Percentiles rank a stretch among this genome's conserved stretches.
phyloP scores from a whole-genome alignment of 2,113 vertebrate species.

The Xiphophorus maculatus region DNA sequence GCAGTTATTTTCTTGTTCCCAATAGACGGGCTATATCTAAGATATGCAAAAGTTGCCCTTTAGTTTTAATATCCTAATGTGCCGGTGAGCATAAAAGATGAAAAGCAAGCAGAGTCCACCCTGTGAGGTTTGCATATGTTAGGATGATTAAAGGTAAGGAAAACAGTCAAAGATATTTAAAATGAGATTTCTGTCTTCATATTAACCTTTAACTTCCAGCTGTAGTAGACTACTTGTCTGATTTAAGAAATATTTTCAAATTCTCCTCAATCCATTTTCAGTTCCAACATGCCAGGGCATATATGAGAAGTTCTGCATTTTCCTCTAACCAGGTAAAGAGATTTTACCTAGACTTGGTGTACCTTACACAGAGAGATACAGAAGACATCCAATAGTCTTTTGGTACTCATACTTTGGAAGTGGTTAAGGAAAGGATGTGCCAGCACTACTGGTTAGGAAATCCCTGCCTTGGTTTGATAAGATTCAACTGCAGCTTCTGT shows the following conservation, averaged over 20 bases:
- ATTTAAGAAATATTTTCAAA: not conserved
- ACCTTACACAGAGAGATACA: too few relatives aligned
- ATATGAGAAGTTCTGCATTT: not conserved
- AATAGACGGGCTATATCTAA: not conserved
- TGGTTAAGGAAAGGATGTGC: not conserved
- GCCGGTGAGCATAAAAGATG: not conserved
- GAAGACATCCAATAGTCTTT: too few relatives aligned
- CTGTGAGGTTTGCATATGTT: not conserved
- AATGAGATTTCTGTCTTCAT: too few relatives aligned
- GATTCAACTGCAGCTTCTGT: not conserved
- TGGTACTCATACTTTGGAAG: too few relatives aligned
- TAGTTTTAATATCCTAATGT: not conserved
- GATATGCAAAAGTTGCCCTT: too few relatives aligned
- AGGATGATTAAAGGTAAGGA: not conserved
- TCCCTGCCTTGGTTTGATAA: not conserved
- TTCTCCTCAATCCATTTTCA: not conserved
- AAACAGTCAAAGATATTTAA: not conserved
- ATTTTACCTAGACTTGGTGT: not conserved
- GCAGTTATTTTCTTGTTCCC: not conserved
- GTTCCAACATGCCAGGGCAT: not conserved
- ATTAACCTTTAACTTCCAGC: too few relatives aligned
- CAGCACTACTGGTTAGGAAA: not conserved
- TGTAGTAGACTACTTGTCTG: not conserved
- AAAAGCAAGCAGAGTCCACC: too few relatives aligned
- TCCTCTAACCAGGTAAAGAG: not conserved